Percentiles rank a stretch among this genome's conserved stretches.
These are phyloP conservation scores for Lepisosteus osseus DNA, from an alignment of 2,113 vertebrate genomes.

Conservation along the genomic window DNA sequence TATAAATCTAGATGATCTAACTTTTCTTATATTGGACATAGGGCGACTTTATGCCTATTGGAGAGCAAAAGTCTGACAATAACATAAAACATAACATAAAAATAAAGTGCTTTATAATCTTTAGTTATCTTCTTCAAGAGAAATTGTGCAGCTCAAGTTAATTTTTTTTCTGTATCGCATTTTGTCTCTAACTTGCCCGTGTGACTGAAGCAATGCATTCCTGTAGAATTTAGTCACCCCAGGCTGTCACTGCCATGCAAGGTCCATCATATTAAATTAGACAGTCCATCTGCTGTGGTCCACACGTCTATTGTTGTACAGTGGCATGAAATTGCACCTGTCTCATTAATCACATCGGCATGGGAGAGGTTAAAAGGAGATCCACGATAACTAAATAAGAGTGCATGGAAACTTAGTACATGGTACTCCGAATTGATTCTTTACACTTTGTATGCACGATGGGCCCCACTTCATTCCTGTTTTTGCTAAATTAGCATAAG, in stretches of 20 bases:
- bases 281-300: conserved; percentile 74
- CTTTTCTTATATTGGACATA: too few relatives aligned
- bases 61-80: too few relatives aligned
- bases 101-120: too few relatives aligned
- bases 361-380: conserved; percentile 14
- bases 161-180: not conserved
- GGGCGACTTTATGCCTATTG: too few relatives aligned
- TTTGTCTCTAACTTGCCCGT: conserved; percentile 15
- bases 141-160: too few relatives aligned
- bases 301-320: conserved; percentile 61
- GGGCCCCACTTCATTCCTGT: not conserved
- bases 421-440: conserved; percentile 11
- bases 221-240: conserved; percentile 35
- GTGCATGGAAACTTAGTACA: conserved; percentile 1
- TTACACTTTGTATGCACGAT: conserved; percentile 25
- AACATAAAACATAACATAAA: too few relatives aligned
- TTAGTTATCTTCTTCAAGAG: too few relatives aligned
- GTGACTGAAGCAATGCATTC: conserved; percentile 24
- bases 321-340: conserved; percentile 29
- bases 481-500: conserved; percentile 15
- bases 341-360: conserved; percentile 26
- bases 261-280: conserved; percentile 70
- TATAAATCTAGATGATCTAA: too few relatives aligned
- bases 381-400: conserved; percentile 14
- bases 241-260: conserved; percentile 55